A percentile compares a stretch with the other conserved stretches of the same genome.
Evolutionary conservation across 2,797 vertebrate genomes (phyloP).

Genomic region (Hipposideros larvatus): DNA sequence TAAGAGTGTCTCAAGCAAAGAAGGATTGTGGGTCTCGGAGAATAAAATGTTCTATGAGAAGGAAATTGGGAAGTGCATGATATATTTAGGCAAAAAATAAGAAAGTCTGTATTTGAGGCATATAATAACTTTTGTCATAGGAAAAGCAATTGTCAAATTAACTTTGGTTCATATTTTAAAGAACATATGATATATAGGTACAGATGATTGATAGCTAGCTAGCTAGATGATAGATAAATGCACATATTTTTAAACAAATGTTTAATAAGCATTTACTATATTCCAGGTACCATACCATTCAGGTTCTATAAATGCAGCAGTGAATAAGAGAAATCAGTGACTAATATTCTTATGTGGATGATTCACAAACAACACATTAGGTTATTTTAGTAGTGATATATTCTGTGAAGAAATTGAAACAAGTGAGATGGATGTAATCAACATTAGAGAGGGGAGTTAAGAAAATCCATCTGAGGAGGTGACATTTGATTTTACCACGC

Average conservation of each 20-base stretch:
- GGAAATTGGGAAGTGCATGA: neutral
- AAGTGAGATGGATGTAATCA: neutral
- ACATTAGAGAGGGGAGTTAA: neutral
- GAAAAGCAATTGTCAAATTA: neutral
- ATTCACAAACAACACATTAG: neutral
- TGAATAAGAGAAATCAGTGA: neutral
- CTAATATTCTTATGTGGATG: neutral
- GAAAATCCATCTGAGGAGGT: neutral
- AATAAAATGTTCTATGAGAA: neutral
- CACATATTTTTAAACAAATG: neutral
- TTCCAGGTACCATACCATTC: neutral
- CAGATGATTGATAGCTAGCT: neutral
- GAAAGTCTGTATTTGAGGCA: neutral
- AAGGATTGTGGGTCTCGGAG: rapidly evolving
- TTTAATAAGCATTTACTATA: neutral
- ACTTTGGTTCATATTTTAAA: neutral
- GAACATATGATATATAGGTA: neutral
- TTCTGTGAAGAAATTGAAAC: neutral
- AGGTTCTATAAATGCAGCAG: neutral
- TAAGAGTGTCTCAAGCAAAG: neutral
- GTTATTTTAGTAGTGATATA: neutral
- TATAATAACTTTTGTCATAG: neutral
- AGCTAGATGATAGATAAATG: too few relatives aligned
- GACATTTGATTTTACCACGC: neutral
- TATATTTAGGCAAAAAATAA: neutral